A percentile compares a stretch with the other conserved stretches of the same genome.
These are phyloP conservation scores for Chouioia cunea DNA, from an alignment of 2,888 invertebrate species.

Conservation along the genomic window DNA sequence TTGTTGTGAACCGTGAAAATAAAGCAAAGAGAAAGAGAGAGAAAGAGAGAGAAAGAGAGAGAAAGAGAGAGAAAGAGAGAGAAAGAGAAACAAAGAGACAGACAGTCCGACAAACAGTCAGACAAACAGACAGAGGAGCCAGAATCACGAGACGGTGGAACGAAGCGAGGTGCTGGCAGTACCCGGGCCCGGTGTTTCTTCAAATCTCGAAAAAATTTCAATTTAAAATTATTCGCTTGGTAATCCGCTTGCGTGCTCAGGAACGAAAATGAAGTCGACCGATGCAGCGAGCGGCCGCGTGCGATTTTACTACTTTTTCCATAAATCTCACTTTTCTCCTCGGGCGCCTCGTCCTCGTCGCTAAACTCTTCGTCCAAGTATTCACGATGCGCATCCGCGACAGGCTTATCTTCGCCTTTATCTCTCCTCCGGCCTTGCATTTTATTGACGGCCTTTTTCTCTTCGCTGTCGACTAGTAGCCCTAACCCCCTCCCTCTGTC, in stretches of 20 bases:
- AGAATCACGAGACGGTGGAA: no score
- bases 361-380: conserved; percentile 65
- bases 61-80: no score
- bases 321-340: conserved; percentile 58
- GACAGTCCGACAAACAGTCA: no score
- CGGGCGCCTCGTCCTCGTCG: conserved; percentile 55
- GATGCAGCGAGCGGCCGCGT: conserved; percentile 9
- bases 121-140: no score
- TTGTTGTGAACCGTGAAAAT: no score
- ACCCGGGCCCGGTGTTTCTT: background rate
- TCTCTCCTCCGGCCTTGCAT: conserved; percentile 60
- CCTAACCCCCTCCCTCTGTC: conserved; percentile 1
- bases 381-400: conserved; percentile 58
- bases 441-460: conserved; percentile 58
- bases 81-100: no score
- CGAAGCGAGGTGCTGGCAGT: background rate
- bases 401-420: conserved; percentile 59
- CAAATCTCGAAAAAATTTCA: conserved; percentile 40
- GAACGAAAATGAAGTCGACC: conserved; percentile 39
- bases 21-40: no score
- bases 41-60: no score
- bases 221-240: conserved; percentile 39
- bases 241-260: conserved; percentile 38
- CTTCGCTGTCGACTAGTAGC: conserved; percentile 28
- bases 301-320: conserved; percentile 46